Evolutionary conservation across 1,140 invertebrate species (phyloP), one percentile per base, ranked within the genome.

Genomic region (Melipona quadrifasciata): DNA sequence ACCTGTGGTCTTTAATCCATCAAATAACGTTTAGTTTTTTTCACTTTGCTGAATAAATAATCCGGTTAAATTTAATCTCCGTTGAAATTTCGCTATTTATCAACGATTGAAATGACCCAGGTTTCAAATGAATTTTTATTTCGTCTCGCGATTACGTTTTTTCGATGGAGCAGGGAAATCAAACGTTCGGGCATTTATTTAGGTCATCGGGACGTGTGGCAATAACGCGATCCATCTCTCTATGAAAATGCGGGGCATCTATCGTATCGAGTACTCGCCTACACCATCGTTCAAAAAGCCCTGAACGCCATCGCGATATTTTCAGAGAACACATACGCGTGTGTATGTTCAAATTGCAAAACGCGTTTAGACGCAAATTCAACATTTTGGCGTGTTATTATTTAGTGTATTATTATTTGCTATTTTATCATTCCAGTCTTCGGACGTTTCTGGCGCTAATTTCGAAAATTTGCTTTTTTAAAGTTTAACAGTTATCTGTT

Each of bases 151-250:
- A 34, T 80, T 39, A 39, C 53, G 19, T 24, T 31, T 72, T 47
- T 51, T 70, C 39, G 0, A 16, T 53, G n/a, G 8, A 73, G 73
- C 4, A 61, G n/a, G n/a, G n/a, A 51, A 73, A 19, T 64, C 39
- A 53, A 21, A 51, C 16, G 3, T 6, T n/a, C 39, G 57, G 24
- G 2, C 55, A 53, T 72, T 82, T 82, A 82, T 67, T 80, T 61
- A 47, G 68, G 70, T 81, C 79, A 81, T 73, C 19, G 16, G 39
- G n/a, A 64, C 53, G 57, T 17, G 12, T 21, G 17, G 10, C 39
- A 73, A 73, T 73, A 81, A 72, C 34, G 39, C n/a, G n/a, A 81
- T 81, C 68, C 39, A 80, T 58, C n/a, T 73, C 17, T 39, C 17
- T 58, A 34, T 21, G 55, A 61, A 58, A 77, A 76, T 76, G 24